These are phyloP conservation scores for Melieria crassipennis DNA, from an alignment of 2,888 invertebrate genomes.

Conservation along the genomic window DNA sequence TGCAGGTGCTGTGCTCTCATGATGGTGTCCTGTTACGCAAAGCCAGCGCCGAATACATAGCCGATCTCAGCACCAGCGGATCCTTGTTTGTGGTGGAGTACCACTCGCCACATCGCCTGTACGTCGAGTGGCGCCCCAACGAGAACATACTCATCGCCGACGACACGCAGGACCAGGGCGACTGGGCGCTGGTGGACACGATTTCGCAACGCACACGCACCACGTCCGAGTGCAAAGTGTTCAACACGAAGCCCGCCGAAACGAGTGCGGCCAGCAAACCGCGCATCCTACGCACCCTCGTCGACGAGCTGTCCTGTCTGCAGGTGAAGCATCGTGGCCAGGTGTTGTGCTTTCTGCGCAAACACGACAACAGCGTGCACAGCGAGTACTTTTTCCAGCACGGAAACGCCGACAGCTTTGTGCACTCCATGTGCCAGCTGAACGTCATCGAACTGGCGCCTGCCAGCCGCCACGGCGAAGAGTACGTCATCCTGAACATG, in stretches of 20 bases:
- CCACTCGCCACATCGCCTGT: conserved; percentile 68
- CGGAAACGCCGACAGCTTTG: conserved; percentile 80
- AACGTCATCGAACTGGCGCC: conserved; percentile 56
- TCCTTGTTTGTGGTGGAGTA: conserved; percentile 61
- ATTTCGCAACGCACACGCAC: conserved; percentile 65
- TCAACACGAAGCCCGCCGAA: conserved; percentile 60
- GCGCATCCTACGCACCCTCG: conserved; percentile 69
- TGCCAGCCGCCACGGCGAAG: conserved; percentile 71
- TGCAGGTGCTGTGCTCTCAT: conserved; percentile 79
- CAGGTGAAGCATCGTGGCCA: conserved; percentile 69
- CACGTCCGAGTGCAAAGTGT: conserved; percentile 61
- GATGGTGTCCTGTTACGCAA: conserved; percentile 80
- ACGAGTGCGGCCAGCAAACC: conserved; percentile 52
- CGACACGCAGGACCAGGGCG: conserved; percentile 81
- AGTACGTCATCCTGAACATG: conserved; percentile 77
- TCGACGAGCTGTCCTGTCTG: conserved; percentile 75
- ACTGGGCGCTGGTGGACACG: conserved; percentile 84
- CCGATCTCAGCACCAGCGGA: conserved; percentile 71
- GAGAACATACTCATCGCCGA: conserved; percentile 77
- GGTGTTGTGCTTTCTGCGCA: conserved; percentile 74
- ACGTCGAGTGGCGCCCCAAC: conserved; percentile 85
- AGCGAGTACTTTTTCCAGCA: conserved; percentile 87
- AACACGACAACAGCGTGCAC: conserved; percentile 68
- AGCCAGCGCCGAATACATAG: conserved; percentile 71
- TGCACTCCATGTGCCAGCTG: conserved; percentile 58